These are phyloP conservation scores for Stenodema calcarata DNA, from an alignment of 2,888 invertebrate genomes.

Conservation along the genomic window DNA sequence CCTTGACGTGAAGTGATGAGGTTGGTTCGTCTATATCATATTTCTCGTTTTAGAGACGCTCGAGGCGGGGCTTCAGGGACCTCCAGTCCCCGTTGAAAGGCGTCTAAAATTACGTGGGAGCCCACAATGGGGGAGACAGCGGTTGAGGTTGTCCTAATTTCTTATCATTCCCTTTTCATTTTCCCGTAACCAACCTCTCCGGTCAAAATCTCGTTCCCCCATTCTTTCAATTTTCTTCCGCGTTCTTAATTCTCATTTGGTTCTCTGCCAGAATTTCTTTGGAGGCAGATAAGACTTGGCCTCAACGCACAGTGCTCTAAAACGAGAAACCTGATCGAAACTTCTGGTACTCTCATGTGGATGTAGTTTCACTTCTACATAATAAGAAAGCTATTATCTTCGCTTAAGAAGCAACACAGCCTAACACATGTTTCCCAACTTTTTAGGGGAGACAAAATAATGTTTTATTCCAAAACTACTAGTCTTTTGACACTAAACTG, in stretches of 20 bases:
- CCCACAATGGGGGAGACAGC: not conserved
- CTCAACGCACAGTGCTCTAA: too few relatives aligned
- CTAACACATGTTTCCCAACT: too few relatives aligned
- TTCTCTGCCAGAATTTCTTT: not conserved
- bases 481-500: too few relatives aligned
- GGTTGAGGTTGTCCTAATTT: slow-evolving; percentile 35
- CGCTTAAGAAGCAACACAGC: too few relatives aligned
- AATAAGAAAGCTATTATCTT: too few relatives aligned
- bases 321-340: too few relatives aligned
- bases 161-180: slow-evolving; percentile 37
- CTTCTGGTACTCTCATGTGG: too few relatives aligned
- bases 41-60: not conserved
- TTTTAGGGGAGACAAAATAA: too few relatives aligned
- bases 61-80: not conserved
- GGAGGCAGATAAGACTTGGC: not conserved
- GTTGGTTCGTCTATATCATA: not conserved
- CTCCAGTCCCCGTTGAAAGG: not conserved
- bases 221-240: not conserved
- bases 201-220: not conserved
- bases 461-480: too few relatives aligned
- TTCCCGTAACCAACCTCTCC: not conserved
- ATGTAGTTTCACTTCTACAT: too few relatives aligned
- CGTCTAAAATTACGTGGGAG: slow-evolving; percentile 25
- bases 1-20: not conserved
- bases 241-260: not conserved